Conservation (phyloP, 2,113 vertebrate species). For the Perca fluviatilis region DNA sequence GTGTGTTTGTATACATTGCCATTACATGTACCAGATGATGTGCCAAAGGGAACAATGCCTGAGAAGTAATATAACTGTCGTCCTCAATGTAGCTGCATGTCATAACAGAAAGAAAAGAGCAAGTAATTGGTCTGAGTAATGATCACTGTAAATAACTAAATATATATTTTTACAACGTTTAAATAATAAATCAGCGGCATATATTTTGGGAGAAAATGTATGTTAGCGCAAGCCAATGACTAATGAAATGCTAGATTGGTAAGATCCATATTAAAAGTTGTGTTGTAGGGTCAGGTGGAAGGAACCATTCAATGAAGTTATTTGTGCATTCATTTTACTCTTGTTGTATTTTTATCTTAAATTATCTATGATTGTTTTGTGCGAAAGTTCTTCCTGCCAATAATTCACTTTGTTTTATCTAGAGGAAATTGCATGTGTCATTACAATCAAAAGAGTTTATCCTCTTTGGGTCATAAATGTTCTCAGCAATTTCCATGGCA, state of each 20-base stretch:
- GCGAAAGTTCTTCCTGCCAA: neutral
- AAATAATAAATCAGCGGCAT: neutral
- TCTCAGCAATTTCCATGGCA: neutral
- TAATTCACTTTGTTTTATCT: neutral
- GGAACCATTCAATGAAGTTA: neutral
- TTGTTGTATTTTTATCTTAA: neutral
- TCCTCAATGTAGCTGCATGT: neutral
- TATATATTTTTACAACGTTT: neutral
- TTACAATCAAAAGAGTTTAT: slow-evolving; percentile 8
- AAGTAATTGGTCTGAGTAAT: neutral
- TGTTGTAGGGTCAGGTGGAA: neutral
- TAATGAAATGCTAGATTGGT: neutral
- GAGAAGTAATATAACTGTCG: neutral
- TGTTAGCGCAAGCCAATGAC: neutral
- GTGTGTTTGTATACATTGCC: neutral
- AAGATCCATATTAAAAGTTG: neutral
- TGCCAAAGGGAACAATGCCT: neutral
- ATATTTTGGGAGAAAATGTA: no score
- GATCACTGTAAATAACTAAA: neutral
- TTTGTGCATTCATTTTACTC: neutral
- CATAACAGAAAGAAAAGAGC: neutral
- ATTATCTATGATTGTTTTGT: neutral
- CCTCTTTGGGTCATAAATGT: neutral
- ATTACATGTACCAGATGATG: neutral
- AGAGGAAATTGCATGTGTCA: neutral